A percentile compares a stretch with the other conserved stretches of the same genome.
Conservation (phyloP, 2,888 invertebrate genomes). For the Pimpla rufipes region DNA sequence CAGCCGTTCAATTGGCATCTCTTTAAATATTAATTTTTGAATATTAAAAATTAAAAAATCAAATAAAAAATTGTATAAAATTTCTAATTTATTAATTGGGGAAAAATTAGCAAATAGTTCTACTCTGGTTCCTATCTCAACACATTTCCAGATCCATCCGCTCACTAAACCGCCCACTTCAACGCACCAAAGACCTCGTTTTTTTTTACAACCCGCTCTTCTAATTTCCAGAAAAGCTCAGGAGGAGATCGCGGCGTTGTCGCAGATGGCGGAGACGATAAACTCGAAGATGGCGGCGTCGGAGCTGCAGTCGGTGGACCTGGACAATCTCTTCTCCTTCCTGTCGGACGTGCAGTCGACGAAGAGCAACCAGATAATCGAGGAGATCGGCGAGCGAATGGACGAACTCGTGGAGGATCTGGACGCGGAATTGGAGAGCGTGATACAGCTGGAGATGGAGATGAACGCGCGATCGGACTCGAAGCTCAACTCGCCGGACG, state of each 20-base stretch:
- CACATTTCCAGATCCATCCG: neutral
- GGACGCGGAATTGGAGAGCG: conserved; percentile 91
- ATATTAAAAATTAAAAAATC: too few relatives aligned
- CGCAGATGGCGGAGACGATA: conserved; percentile 91
- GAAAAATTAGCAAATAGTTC: too few relatives aligned
- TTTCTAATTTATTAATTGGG: too few relatives aligned
- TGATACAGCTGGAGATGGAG: conserved; percentile 88
- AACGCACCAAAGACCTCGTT: neutral
- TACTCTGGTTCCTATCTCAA: neutral
- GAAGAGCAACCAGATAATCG: conserved; percentile 89
- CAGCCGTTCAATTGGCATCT: neutral
- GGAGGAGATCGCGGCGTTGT: conserved; percentile 90
- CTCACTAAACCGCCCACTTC: neutral
- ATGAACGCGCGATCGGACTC: conserved; percentile 76
- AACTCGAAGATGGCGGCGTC: conserved; percentile 87
- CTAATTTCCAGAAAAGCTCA: conserved; percentile 88
- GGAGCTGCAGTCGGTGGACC: conserved; percentile 91
- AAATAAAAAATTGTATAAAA: too few relatives aligned
- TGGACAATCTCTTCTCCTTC: conserved; percentile 96
- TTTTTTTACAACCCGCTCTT: neutral
- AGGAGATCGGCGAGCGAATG: conserved; percentile 95
- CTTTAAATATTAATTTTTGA: neutral
- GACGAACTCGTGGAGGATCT: conserved; percentile 93
- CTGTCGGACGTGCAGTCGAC: conserved; percentile 91
- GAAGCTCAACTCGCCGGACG: conserved; percentile 74